These are phyloP conservation scores for Zosterops lateralis DNA, from an alignment of 2,113 vertebrate species.

Conservation along the genomic window DNA sequence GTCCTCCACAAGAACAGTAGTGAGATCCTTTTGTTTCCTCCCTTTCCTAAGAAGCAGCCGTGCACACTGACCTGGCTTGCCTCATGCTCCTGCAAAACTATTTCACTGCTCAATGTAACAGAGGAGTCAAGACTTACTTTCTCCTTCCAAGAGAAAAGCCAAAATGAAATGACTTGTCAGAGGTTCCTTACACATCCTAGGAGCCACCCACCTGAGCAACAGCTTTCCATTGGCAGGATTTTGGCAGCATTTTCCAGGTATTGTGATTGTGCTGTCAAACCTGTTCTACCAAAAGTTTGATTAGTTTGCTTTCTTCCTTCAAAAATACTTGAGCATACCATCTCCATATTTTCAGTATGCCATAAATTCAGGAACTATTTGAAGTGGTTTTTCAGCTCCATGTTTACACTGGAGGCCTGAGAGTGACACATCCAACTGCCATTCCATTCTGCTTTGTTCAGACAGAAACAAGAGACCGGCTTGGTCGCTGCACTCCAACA, in stretches of 20 bases:
- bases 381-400: neutral
- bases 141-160: neutral
- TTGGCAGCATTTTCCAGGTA: neutral
- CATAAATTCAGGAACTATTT: neutral
- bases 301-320: neutral
- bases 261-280: neutral
- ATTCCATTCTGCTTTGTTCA: neutral
- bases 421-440: neutral
- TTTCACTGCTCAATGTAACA: neutral
- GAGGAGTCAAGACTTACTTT: neutral
- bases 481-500: neutral
- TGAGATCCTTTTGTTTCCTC: neutral
- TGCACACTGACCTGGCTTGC: fast-evolving
- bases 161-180: neutral
- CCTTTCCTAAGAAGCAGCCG: fast-evolving
- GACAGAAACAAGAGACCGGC: neutral
- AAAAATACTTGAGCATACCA: neutral
- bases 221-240: neutral
- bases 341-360: neutral
- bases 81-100: neutral
- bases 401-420: neutral
- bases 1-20: neutral
- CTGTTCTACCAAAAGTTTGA: fast-evolving
- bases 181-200: neutral
- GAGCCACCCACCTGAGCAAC: neutral